A percentile compares a stretch with the other conserved stretches of the same genome.
Conservation (phyloP, 2,113 vertebrate species). For the Beaufortia kweichowensis region DNA sequence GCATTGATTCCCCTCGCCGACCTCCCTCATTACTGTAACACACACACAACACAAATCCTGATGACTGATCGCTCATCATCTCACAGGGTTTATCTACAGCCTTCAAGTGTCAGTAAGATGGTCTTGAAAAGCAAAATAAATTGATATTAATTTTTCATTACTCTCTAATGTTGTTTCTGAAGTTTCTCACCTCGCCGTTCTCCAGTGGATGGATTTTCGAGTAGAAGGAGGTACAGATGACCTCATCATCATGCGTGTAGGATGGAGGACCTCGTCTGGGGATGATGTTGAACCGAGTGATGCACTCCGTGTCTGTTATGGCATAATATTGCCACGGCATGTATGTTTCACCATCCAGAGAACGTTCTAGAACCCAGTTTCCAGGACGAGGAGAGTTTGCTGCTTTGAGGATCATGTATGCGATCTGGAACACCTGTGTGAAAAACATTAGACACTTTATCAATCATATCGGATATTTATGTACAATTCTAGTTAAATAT, state of each 20-base stretch:
- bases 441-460: not conserved
- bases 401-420: slow-evolving; percentile 93
- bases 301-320: slow-evolving; percentile 90
- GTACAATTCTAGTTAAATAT: no score
- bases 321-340: slow-evolving; percentile 96
- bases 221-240: slow-evolving; percentile 97
- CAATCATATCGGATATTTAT: not conserved
- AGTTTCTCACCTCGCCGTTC: slow-evolving; percentile 90
- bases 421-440: slow-evolving; percentile 91
- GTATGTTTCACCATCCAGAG: slow-evolving; percentile 81
- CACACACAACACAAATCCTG: no score
- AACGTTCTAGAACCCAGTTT: slow-evolving; percentile 96
- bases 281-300: slow-evolving; percentile 85
- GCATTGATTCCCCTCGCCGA: no score
- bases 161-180: no score
- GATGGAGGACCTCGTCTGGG: slow-evolving; percentile 87
- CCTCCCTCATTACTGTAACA: no score
- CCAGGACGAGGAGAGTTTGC: slow-evolving; percentile 95
- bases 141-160: no score
- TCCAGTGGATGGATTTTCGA: slow-evolving; percentile 96
- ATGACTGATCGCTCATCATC: no score
- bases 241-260: slow-evolving; percentile 89
- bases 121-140: no score
- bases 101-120: no score
- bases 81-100: no score